A percentile compares a stretch with the other conserved stretches of the same genome.
phyloP scores from a whole-genome alignment of 2,113 vertebrate genomes.

The Brachirus orientalis region DNA sequence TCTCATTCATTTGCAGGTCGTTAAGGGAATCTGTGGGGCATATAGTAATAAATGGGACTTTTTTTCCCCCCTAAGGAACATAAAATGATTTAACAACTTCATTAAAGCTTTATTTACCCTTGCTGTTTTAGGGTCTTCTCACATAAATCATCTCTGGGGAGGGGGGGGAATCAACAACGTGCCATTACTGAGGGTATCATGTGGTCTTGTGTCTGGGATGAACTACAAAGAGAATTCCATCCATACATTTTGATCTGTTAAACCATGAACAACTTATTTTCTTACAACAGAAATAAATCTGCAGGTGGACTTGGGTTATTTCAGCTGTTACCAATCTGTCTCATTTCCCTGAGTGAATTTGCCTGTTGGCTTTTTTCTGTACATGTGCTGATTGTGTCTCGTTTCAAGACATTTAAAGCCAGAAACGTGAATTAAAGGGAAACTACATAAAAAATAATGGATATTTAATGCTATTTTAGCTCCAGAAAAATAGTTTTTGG shows the following conservation, averaged over 20 bases:
- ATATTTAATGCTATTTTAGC: background rate
- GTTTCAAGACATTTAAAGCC: background rate
- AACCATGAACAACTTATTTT: conserved; percentile 38
- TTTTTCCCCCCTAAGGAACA: conserved; percentile 16
- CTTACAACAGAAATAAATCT: conserved; percentile 15
- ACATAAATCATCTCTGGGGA: background rate
- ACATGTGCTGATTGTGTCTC: background rate
- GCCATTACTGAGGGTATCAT: background rate
- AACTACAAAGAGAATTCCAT: background rate
- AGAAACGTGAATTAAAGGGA: background rate
- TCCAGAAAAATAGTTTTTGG: background rate
- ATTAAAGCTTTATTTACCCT: conserved; percentile 7
- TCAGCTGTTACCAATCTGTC: conserved; percentile 30
- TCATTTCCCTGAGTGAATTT: conserved; percentile 2
- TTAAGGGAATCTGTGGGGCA: conserved; percentile 39
- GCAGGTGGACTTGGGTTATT: background rate
- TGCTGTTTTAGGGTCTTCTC: background rate
- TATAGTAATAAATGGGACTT: conserved; percentile 41
- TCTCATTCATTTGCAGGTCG: conserved; percentile 48
- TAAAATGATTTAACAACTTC: conserved; percentile 36
- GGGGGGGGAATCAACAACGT: background rate
- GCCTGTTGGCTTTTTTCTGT: background rate
- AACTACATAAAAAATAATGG: background rate
- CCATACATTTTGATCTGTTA: conserved; percentile 12
- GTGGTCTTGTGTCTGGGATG: conserved; percentile 13